These are phyloP conservation scores for Agonopterix alstromeriana DNA, from an alignment of 2,888 invertebrate species.

Conservation along the genomic window DNA sequence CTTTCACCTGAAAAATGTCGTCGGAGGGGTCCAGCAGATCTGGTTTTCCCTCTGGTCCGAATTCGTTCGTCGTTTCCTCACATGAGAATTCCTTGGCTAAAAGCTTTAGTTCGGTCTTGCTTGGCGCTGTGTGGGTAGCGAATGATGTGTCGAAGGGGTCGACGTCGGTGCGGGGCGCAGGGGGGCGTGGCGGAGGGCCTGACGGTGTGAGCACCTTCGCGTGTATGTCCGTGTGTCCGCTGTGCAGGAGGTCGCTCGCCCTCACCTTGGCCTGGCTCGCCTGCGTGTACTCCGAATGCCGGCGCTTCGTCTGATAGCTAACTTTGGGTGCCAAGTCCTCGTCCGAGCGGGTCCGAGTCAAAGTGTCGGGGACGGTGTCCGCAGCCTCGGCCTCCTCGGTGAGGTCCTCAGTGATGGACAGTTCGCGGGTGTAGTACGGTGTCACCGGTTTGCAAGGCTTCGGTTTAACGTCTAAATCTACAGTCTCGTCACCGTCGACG, in stretches of 20 bases:
- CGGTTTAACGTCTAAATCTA: constrained; percentile 77
- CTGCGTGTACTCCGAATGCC: constrained; percentile 71
- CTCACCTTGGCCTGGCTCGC: constrained; percentile 31
- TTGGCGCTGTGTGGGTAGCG: constrained; percentile 84
- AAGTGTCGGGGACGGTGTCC: constrained; percentile 78
- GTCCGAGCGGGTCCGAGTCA: constrained; percentile 79
- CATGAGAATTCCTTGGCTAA: constrained; percentile 85
- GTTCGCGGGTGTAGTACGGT: constrained; percentile 85
- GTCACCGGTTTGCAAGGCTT: constrained; percentile 85
- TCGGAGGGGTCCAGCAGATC: constrained; percentile 70
- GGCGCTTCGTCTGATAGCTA: constrained; percentile 49
- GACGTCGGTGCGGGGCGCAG: constrained; percentile 38
- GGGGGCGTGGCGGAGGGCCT: constrained; percentile 52
- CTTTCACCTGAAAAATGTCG: constrained; percentile 80
- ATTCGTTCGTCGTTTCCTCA: constrained; percentile 33
- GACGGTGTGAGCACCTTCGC: constrained; percentile 82
- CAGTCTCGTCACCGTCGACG: constrained; percentile 49
- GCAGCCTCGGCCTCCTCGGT: constrained; percentile 78
- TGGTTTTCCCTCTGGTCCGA: constrained; percentile 46
- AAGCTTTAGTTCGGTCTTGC: constrained; percentile 86
- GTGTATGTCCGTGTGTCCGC: constrained; percentile 38
- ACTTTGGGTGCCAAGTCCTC: constrained; percentile 78
- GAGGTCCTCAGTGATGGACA: constrained; percentile 73
- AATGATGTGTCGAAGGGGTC: constrained; percentile 95
- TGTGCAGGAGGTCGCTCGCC: constrained; percentile 52